Base-by-base conservation (phyloP, 2,113 vertebrate genomes). In the Pygoscelis adeliae region DNA sequence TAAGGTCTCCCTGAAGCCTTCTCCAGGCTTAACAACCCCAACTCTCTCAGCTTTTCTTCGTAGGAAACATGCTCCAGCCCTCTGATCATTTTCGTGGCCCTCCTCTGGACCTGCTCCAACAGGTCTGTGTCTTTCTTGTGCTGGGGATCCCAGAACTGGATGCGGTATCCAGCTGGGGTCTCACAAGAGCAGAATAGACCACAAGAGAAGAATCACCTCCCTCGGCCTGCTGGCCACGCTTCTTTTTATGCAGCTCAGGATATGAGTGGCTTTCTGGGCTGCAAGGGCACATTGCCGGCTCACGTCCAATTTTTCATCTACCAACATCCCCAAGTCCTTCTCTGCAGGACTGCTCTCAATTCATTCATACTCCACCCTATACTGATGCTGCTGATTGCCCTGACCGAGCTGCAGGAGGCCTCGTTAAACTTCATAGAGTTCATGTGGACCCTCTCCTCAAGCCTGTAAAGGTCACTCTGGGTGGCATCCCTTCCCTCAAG, bases 61-160 rank as follows among this genome's bases (percentile, higher is more conserved):
- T 1, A 53, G 12, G 22, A 62, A 13, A 79, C 0, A 0, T 4
- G 3, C 15, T 53, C 22, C 65, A 80, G 22, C 18, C 11, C 34
- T 62, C 22, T 4, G 9, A 47, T 14, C 13, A 53, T 42, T 44
- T 52, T 34, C 2, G 1, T 23, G 17, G 38, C 22, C 8, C 59
- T 55, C 20, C 49, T 36, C 27, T 21, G 27, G 34, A 74, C 34
- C 10, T 1, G 1, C 26, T 77, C 49, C 15, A 62, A 50, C 13
- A 71, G 3, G 19, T 36, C 15, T 15, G 44, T 19, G 20, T 12
- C 46, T 17, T 12, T 71, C 36, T 49, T 42, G 17, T 14, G 55
- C 66, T 50, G 23, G 11, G 46, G 47, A 62, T 15, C 9, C 47
- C 47, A 44, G 56, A 44, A 29, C 7, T 36, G 56, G 40, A 74